Evolutionary conservation across 1,140 invertebrate genomes (phyloP), one percentile per base, ranked within the genome.

Genomic region (Trichonephila inaurata): DNA sequence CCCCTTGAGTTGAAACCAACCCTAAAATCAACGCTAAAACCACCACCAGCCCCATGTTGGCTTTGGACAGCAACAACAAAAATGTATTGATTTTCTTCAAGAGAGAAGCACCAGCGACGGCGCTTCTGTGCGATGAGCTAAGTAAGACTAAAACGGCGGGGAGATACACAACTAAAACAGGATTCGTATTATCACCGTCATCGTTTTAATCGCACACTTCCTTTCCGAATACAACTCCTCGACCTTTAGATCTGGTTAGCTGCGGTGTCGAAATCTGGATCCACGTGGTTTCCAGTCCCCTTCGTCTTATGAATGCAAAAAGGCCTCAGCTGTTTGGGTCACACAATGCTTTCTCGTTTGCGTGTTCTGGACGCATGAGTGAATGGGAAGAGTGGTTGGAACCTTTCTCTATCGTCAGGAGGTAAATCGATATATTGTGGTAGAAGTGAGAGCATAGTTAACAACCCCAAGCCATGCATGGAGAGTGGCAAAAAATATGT

Each of bases 261-360:
- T 14, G 24, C n/a, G 66, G 66, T 24, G 51, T 51, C 51, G 51
- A 51, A 51, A 51, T 51, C 51, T n/a, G 66, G 10, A 28, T 69
- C 66, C 66, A 69, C 66, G 66, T 69, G 66, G n/a, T 69, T 69
- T 51, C 51, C 51, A 51, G 24, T 24, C 2, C 10, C n/a, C 66
- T 24, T n/a, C 21, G 64, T 69, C 66, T 28, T 69, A 69, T 69
- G 66, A 69, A 69, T 28, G 8, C 66, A 28, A 28, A 24, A 24
- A 19, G 64, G 66, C 66, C 64, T 28, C 66, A 69, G 66, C 66
- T 69, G 66, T 69, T 69, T 69, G 66, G 66, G 66, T 69, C 66
- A 69, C 66, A 66, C 64, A 69, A n/a, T 24, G 24, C 12, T n/a
- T 24, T 14, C 24, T 1, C 21, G 64, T 12, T n/a, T 28, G 66